These are phyloP conservation scores for Chrosomus eos DNA, from an alignment of 2,797 vertebrate species.

Conservation along the genomic window DNA sequence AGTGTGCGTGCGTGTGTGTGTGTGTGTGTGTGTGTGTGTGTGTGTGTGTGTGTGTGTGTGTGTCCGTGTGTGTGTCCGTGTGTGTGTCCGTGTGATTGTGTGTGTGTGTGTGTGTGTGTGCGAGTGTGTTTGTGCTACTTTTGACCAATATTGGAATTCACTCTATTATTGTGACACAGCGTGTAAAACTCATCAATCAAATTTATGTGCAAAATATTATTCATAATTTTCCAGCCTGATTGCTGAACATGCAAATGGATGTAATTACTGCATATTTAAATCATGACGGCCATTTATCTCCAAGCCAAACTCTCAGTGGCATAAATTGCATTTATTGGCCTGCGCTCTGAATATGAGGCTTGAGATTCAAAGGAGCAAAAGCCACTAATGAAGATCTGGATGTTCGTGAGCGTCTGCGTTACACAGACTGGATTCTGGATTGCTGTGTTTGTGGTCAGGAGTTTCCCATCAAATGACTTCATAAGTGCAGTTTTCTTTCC, in stretches of 20 bases:
- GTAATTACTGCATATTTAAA: constrained; percentile 47
- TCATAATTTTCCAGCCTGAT: constrained; percentile 44
- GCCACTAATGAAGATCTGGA: neutral
- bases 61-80: neutral
- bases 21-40: neutral
- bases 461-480: neutral
- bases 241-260: constrained; percentile 45
- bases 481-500: neutral
- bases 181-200: constrained; percentile 57
- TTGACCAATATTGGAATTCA: constrained; percentile 56
- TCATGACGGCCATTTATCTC: constrained; percentile 17
- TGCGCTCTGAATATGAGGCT: neutral
- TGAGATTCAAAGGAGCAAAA: neutral
- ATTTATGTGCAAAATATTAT: constrained; percentile 51
- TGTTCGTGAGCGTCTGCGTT: neutral
- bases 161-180: constrained; percentile 56
- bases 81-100: accelerated
- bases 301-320: neutral
- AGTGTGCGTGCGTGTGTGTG: neutral
- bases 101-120: neutral
- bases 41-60: neutral
- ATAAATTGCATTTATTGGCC: neutral
- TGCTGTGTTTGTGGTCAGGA: neutral
- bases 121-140: constrained; percentile 35
- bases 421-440: neutral